Evolutionary conservation across 2,888 invertebrate genomes (phyloP), one percentile per base, ranked within the genome.

Genomic region (Rhagium mordax): DNA sequence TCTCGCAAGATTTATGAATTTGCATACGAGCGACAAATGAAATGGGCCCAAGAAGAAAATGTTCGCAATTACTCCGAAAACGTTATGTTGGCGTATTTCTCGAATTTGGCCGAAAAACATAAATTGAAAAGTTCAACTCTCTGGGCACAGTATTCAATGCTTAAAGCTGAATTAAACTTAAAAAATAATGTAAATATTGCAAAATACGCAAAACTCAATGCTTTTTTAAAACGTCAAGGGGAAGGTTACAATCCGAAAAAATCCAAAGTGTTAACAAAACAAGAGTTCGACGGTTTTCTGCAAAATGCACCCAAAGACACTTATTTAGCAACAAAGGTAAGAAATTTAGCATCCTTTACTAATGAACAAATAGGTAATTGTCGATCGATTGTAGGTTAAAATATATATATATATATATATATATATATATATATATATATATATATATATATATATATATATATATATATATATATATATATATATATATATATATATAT

Each of bases 131-230:
- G 48, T 48, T 48, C 48, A 48, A 48, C 7, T 48, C 5, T 48
- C n/a, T 48, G n/a, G 16, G 48, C 3, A 48, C n/a, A 48, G 16
- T 48, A 48, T 5, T 48, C 48, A 15, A 48, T 48, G 7, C 16
- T 33, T 27, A n/a, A n/a, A n/a, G n/a, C n/a, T n/a, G n/a, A n/a
- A n/a, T n/a, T n/a, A n/a, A n/a, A n/a, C n/a, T n/a, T n/a, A n/a
- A n/a, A n/a, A n/a, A n/a, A n/a, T n/a, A n/a, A n/a, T n/a, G n/a
- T n/a, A n/a, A n/a, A n/a, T n/a, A n/a, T n/a, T n/a, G n/a, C n/a
- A 57, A 41, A 67, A 62, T 71, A 48, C 49, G 27, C 15, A 65
- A 68, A 59, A 47, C 59, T 65, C 47, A 47, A 47, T n/a, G 47
- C 47, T n/a, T 47, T 47, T 47, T 47, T 47, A n/a, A 47, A 47